Conservation (phyloP, 2,888 invertebrate species). For the Agrochola macilenta region DNA sequence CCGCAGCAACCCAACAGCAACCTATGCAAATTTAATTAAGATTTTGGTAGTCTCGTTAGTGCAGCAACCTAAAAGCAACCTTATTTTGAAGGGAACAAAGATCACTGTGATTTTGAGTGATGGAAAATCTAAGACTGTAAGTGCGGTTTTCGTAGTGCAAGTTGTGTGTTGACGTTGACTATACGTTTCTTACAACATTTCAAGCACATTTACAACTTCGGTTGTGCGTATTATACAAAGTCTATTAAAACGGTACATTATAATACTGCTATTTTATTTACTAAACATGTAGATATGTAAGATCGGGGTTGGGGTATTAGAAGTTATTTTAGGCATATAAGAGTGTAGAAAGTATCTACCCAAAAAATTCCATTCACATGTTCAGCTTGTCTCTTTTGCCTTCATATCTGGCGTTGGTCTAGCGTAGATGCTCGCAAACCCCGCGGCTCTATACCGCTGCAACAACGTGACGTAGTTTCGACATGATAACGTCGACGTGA, state of each 20-base stretch:
- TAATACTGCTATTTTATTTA: slow-evolving; percentile 39
- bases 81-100: neutral
- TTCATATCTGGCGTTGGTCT: neutral
- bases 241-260: slow-evolving; percentile 36
- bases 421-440: neutral
- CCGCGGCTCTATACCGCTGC: neutral
- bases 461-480: neutral
- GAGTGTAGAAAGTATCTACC: slow-evolving; percentile 9
- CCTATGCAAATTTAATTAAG: neutral
- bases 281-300: slow-evolving; percentile 45
- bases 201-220: slow-evolving; percentile 14
- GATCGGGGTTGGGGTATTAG: slow-evolving; percentile 26
- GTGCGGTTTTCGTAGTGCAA: neutral
- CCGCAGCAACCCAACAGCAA: neutral
- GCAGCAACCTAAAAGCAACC: neutral
- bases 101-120: neutral
- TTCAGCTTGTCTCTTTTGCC: neutral
- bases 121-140: neutral
- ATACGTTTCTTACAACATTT: slow-evolving; percentile 29
- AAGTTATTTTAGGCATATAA: slow-evolving; percentile 18
- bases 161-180: neutral
- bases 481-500: neutral
- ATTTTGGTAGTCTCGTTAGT: neutral
- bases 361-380: slow-evolving; percentile 10
- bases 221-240: slow-evolving; percentile 60